phyloP scores from a whole-genome alignment of 2,797 vertebrate genomes.

The Sandelia bainsii region DNA sequence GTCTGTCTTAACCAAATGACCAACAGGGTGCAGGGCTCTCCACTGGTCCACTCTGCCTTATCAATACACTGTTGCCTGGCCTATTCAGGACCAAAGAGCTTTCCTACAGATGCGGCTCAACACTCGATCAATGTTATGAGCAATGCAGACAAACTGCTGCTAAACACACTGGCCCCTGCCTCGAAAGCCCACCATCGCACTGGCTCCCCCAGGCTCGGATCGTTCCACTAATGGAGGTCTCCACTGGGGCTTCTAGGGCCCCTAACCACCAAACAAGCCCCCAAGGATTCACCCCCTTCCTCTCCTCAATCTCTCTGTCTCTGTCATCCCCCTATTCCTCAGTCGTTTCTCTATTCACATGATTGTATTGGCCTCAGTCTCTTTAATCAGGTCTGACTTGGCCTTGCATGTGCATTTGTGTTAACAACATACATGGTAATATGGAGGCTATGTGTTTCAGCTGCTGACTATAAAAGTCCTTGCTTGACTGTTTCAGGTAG shows the following conservation, averaged over 20 bases:
- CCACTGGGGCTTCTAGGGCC: conserved; percentile 71
- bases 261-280: conserved; percentile 76
- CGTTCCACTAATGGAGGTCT: conserved; percentile 82
- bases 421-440: conserved; percentile 18
- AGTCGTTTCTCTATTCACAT: conserved; percentile 51
- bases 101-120: conserved; percentile 66
- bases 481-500: conserved; percentile 56
- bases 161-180: conserved; percentile 74
- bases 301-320: conserved; percentile 36
- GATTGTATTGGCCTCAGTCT: conserved; percentile 55
- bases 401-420: conserved; percentile 38
- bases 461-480: conserved; percentile 43
- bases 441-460: conserved; percentile 23
- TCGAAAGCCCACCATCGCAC: conserved; percentile 50
- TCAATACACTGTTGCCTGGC: conserved; percentile 64
- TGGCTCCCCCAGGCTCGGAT: conserved; percentile 72
- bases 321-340: conserved; percentile 52
- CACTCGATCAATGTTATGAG: conserved; percentile 76
- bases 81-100: conserved; percentile 77
- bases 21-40: conserved; percentile 70
- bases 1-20: conserved; percentile 76
- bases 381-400: conserved; percentile 65
- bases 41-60: conserved; percentile 61
- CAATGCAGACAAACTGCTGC: conserved; percentile 75
- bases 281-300: conserved; percentile 58